Percentiles rank a stretch among this genome's conserved stretches.
phyloP scores from a whole-genome alignment of 2,113 vertebrate species.

The Nothoprocta pentlandii region DNA sequence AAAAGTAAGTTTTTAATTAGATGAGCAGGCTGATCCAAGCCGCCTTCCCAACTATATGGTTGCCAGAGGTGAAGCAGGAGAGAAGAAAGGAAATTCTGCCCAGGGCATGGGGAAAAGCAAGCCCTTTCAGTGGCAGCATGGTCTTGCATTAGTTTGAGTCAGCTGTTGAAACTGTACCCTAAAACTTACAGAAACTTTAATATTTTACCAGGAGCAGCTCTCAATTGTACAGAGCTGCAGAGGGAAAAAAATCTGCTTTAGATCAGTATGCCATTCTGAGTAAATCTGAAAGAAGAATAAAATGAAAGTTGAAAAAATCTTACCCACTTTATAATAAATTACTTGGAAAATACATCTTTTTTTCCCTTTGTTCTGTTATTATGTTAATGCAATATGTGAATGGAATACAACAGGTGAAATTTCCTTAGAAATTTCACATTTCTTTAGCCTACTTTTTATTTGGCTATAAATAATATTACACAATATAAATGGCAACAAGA shows the following conservation, averaged over 20 bases:
- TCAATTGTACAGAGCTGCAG: not conserved
- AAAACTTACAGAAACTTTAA: not conserved
- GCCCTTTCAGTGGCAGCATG: not conserved
- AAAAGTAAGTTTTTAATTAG: not conserved
- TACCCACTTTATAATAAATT: not conserved
- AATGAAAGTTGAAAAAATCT: not conserved
- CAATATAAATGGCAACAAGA: not conserved
- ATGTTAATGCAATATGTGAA: rapidly evolving
- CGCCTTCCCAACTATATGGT: not conserved
- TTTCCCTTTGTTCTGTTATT: not conserved
- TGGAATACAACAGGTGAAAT: not conserved
- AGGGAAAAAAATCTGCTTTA: not conserved
- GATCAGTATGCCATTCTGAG: not conserved
- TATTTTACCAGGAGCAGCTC: not conserved
- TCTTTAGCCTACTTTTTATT: not conserved
- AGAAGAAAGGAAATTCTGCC: not conserved
- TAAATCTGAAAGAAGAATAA: not conserved
- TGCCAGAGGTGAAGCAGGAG: not conserved
- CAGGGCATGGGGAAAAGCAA: not conserved
- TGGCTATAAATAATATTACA: not conserved
- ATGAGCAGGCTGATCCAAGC: not conserved
- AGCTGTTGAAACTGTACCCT: not conserved
- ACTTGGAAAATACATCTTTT: not conserved
- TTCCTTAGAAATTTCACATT: not conserved
- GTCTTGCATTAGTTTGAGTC: not conserved